Percentiles rank a stretch among this genome's conserved stretches.
Evolutionary conservation across 92 coral and sea anemone genomes (phyloP).

Genomic region (Metridium senile): DNA sequence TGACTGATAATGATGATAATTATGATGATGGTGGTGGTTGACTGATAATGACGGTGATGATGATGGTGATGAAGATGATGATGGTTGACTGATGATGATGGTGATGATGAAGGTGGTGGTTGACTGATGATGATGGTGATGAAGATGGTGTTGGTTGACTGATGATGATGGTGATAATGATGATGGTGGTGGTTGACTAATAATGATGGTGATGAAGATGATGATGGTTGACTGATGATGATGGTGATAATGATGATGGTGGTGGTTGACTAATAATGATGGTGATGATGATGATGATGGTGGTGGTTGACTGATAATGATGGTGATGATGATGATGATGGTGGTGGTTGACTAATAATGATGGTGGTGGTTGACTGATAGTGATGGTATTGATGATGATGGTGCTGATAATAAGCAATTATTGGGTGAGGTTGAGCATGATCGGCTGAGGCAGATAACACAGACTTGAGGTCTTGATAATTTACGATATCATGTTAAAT

Average conservation of each 20-base stretch:
- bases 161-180: background rate
- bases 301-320: background rate
- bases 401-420: background rate
- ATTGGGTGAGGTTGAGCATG: background rate
- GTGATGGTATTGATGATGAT: background rate
- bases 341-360: background rate
- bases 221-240: too few species aligned
- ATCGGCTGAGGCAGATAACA: too few species aligned
- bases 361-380: background rate
- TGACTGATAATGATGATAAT: background rate
- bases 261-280: too few species aligned
- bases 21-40: too few species aligned
- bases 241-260: too few species aligned
- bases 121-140: background rate
- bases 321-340: background rate
- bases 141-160: background rate
- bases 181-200: background rate
- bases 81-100: too few species aligned
- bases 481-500: too few species aligned
- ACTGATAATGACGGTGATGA: too few species aligned
- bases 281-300: too few species aligned
- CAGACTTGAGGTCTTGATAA: too few species aligned
- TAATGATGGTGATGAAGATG: too few species aligned
- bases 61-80: too few species aligned
- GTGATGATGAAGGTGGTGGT: background rate